Base-by-base conservation (phyloP, 2,888 invertebrate species). In the Dicycla oo region DNA sequence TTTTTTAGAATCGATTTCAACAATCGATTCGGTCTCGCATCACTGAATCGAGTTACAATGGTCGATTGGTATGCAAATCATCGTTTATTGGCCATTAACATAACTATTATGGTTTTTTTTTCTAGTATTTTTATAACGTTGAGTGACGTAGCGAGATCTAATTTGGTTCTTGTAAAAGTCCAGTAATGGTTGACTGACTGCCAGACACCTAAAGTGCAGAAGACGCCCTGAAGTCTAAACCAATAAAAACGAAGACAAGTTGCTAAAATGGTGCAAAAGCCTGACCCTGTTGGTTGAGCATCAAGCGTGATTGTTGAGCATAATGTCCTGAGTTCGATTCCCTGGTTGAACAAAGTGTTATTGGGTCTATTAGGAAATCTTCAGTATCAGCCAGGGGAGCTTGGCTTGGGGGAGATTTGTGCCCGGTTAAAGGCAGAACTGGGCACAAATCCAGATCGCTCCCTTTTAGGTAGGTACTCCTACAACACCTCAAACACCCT, bases 31-130 rank as follows among this genome's bases (percentile, higher is more conserved):
- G 6, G 84, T 86, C 82, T 71, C 89, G 89, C 87, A 69, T 80
- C 85, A 71, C 72, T 80, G 84, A 85, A 64, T 68, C 73, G 62
- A 82, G 61, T 75, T 71, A 69, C 78, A 83, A 85, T 83, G 75
- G 86, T 88, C 88, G 86, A 91, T 92, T 91, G 86, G 84, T 87
- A 92, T 92, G 91, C 85, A 81, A 91, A 91, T 80, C 58, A 74
- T 58, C 75, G 66, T 85, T 84, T 80, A 83, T 61, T 63, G 51
- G 45, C n/a, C 51, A 82, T 89, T 88, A 84, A 77, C 82, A 85
- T 88, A 83, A 70, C 64, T 79, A 82, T 81, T 69, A 69, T 58
- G 60, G 65, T 26, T 70, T 64, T 70, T 64, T 69, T 69, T 63
- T 53, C 40, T 73, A 67, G 40, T 53, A 43, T 51, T 70, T 58